Conservation (phyloP, 1,140 invertebrate species). For the Drosophila oshimai region DNA sequence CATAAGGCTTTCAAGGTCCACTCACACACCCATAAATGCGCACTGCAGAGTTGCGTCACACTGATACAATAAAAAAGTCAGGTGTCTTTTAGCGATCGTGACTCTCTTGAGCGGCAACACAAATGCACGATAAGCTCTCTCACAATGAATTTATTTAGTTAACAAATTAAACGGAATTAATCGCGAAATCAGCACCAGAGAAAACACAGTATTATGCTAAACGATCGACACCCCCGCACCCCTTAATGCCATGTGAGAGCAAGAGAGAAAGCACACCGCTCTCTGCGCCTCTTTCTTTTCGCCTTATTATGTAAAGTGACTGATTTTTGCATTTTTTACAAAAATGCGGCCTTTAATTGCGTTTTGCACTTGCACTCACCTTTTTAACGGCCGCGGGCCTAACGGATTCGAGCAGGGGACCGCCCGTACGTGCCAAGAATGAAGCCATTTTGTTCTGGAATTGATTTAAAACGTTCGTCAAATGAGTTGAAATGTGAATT, state of each 20-base stretch:
- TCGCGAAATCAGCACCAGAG: neutral
- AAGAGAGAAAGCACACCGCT: neutral
- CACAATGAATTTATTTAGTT: neutral
- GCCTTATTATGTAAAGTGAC: slow-evolving; percentile 79
- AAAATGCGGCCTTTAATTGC: slow-evolving; percentile 9
- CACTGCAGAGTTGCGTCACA: slow-evolving; percentile 50
- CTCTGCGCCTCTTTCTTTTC: slow-evolving; percentile 39
- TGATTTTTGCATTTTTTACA: slow-evolving; percentile 17
- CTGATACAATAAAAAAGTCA: slow-evolving; percentile 43
- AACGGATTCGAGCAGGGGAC: slow-evolving; percentile 57
- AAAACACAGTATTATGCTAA: neutral
- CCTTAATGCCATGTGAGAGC: neutral
- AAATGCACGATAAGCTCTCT: neutral
- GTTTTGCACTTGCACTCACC: slow-evolving; percentile 45
- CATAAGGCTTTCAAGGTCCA: slow-evolving; percentile 56
- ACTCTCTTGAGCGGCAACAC: slow-evolving; percentile 1
- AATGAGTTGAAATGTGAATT: neutral
- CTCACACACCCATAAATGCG: slow-evolving; percentile 6
- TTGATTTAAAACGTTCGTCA: neutral
- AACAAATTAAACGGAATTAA: neutral
- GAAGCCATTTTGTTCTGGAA: slow-evolving; percentile 71
- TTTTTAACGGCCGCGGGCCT: slow-evolving; percentile 60
- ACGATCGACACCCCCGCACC: slow-evolving; percentile 4
- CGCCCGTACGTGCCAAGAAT: slow-evolving; percentile 67
- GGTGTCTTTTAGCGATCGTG: slow-evolving; percentile 47